Evolutionary conservation across 2,888 invertebrate genomes (phyloP).

Genomic region (Lacanobia oleracea): DNA sequence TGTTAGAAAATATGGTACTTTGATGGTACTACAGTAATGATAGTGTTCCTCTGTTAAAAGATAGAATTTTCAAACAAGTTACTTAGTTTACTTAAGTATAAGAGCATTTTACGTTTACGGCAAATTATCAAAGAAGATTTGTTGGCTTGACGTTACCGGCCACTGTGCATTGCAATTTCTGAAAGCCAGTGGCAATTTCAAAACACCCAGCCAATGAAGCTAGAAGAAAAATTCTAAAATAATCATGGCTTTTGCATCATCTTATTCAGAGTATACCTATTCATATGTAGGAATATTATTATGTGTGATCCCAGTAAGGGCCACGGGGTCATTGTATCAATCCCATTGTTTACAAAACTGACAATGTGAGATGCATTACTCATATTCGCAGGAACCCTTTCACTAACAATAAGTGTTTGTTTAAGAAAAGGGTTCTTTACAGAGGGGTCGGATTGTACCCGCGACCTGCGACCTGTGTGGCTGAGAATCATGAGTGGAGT

Average conservation of each 20-base stretch:
- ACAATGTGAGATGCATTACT: conserved; percentile 44
- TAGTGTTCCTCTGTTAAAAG: too few relatives aligned
- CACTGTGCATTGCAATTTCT: too few relatives aligned
- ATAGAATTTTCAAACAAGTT: too few relatives aligned
- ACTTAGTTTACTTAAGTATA: too few relatives aligned
- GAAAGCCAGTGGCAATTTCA: too few relatives aligned
- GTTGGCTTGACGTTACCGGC: too few relatives aligned
- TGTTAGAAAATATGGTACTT: not conserved
- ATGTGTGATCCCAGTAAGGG: not conserved
- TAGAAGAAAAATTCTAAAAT: too few relatives aligned
- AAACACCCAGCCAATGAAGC: too few relatives aligned
- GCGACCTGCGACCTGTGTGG: not conserved
- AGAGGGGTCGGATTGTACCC: conserved; percentile 16
- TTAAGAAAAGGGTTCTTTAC: conserved; percentile 52
- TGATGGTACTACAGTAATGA: too few relatives aligned
- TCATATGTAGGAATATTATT: not conserved
- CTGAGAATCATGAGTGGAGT: conserved; percentile 13
- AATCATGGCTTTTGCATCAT: too few relatives aligned
- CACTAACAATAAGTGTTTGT: conserved; percentile 41
- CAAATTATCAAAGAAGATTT: too few relatives aligned
- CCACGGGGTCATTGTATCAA: conserved; percentile 43
- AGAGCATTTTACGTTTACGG: too few relatives aligned
- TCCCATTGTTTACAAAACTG: conserved; percentile 48
- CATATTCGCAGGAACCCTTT: conserved; percentile 58
- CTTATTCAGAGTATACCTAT: not conserved